A percentile compares a stretch with the other conserved stretches of the same genome.
phyloP scores from a whole-genome alignment of 1,140 invertebrate genomes.

The Watersipora subatra region DNA sequence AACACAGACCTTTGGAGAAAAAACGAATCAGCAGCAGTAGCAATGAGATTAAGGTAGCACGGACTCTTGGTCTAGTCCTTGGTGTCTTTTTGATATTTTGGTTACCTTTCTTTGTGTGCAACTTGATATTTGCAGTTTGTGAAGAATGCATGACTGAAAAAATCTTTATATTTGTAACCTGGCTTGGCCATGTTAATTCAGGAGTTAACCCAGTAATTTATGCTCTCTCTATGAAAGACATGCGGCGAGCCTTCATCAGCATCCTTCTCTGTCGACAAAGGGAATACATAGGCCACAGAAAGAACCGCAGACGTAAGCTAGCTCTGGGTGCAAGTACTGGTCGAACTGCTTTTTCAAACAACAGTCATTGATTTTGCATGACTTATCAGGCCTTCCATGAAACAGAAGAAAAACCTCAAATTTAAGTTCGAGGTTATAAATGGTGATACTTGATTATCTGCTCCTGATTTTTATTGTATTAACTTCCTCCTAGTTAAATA shows the following conservation, averaged over 20 bases:
- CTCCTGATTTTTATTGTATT: too few species aligned
- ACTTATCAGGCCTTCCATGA: too few species aligned
- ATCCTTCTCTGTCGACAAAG: slow-evolving; percentile 8
- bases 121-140: slow-evolving; percentile 66
- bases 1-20: neutral
- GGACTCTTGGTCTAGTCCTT: slow-evolving; percentile 83
- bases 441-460: too few species aligned
- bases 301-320: neutral
- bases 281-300: neutral
- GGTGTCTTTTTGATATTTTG: slow-evolving; percentile 90
- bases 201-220: slow-evolving; percentile 44
- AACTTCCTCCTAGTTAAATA: too few species aligned
- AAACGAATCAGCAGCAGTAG: slow-evolving; percentile 30
- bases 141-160: slow-evolving; percentile 41
- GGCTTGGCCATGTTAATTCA: slow-evolving; percentile 45
- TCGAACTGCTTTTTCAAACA: neutral
- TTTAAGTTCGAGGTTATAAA: too few species aligned
- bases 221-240: slow-evolving; percentile 54
- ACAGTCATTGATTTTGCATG: too few species aligned
- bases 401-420: too few species aligned
- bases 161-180: slow-evolving; percentile 31
- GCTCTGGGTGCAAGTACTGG: neutral
- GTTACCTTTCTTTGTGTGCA: slow-evolving; percentile 89
- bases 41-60: slow-evolving; percentile 82
- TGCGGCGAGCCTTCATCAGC: slow-evolving; percentile 41